A percentile compares a stretch with the other conserved stretches of the same genome.
These are phyloP conservation scores for Malacoraja senta DNA, from an alignment of 2,797 vertebrate genomes.

Conservation along the genomic window DNA sequence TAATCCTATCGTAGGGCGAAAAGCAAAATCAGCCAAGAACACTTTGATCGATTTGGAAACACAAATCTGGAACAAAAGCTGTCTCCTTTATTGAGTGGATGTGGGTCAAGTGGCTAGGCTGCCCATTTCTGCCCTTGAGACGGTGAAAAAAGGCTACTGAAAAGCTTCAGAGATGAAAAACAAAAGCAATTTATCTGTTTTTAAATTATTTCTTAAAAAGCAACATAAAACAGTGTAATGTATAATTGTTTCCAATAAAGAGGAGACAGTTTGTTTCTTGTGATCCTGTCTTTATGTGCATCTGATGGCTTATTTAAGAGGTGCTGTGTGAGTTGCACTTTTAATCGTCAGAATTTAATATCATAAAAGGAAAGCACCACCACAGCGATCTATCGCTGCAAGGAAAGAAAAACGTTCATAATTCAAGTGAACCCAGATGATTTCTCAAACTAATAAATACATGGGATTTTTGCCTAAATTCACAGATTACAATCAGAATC, in stretches of 20 bases:
- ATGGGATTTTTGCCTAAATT: not conserved
- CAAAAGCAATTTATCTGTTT: slow-evolving; percentile 31
- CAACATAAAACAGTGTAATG: slow-evolving; percentile 53
- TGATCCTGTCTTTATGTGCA: not conserved
- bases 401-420: not conserved
- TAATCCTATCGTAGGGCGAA: slow-evolving; percentile 17
- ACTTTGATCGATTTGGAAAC: slow-evolving; percentile 27
- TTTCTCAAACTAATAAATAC: not conserved
- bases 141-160: not conserved
- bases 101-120: not conserved
- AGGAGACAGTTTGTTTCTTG: slow-evolving; percentile 47
- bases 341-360: not conserved
- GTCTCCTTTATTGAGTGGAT: slow-evolving; percentile 3
- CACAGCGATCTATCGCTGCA: not conserved
- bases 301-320: not conserved
- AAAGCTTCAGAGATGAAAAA: slow-evolving; percentile 36
- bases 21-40: slow-evolving; percentile 2
- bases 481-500: not conserved
- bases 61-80: slow-evolving; percentile 6
- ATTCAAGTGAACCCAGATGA: not conserved
- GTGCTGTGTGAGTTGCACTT: not conserved
- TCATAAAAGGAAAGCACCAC: not conserved
- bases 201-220: slow-evolving; percentile 38
- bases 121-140: not conserved
- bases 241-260: slow-evolving; percentile 62